These are phyloP conservation scores for Lepus americanus DNA, from an alignment of 2,113 vertebrate species.

Conservation along the genomic window DNA sequence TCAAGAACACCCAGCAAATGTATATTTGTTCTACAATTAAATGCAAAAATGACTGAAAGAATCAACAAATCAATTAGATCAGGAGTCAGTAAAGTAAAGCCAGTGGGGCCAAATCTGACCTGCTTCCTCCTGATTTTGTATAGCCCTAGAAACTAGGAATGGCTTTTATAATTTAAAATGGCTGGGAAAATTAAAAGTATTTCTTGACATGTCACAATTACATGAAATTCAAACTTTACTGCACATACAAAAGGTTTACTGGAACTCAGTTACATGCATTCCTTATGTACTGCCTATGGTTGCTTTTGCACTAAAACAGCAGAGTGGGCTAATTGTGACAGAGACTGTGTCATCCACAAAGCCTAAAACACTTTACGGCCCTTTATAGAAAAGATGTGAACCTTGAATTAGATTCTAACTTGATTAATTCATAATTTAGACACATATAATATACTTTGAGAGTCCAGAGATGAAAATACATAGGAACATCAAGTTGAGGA, in stretches of 20 bases:
- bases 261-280: neutral
- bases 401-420: neutral
- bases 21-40: slow-evolving; percentile 4
- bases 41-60: slow-evolving; percentile 25
- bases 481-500: neutral
- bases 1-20: slow-evolving; percentile 12
- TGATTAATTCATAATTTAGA: neutral
- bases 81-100: neutral
- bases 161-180: neutral
- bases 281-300: neutral
- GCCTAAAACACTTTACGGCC: neutral
- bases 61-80: neutral
- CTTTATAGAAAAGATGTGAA: neutral
- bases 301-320: neutral
- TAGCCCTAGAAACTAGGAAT: neutral
- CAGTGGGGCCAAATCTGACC: neutral
- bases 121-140: neutral
- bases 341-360: neutral
- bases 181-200: neutral
- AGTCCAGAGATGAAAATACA: slow-evolving; percentile 27
- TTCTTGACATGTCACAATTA: neutral
- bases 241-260: neutral
- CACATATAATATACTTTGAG: neutral
- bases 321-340: neutral
- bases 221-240: slow-evolving; percentile 37